phyloP scores from a whole-genome alignment of 2,888 invertebrate species.

The Campoplex capitator region DNA sequence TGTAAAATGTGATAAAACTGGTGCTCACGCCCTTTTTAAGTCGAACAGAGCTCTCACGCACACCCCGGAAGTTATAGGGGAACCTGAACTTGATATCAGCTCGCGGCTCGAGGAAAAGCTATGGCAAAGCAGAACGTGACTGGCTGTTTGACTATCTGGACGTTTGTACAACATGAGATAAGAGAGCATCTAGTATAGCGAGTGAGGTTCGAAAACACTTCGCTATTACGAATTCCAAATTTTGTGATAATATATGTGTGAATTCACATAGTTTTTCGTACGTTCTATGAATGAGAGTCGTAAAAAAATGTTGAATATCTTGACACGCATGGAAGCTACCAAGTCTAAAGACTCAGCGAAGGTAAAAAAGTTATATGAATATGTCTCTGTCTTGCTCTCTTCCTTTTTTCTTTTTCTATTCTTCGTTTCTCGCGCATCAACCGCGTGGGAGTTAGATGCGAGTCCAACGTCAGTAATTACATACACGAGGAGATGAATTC shows the following conservation, averaged over 20 bases:
- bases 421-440: conserved; percentile 9
- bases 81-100: conserved; percentile 44
- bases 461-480: conserved; percentile 53
- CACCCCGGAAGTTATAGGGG: conserved; percentile 40
- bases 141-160: conserved; percentile 49
- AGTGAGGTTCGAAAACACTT: conserved; percentile 4
- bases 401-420: conserved; percentile 38
- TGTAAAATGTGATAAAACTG: conserved; percentile 41
- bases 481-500: conserved; percentile 32
- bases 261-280: neutral
- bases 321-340: neutral
- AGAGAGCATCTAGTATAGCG: neutral
- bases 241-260: conserved; percentile 13
- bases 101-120: conserved; percentile 44
- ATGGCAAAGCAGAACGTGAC: conserved; percentile 40
- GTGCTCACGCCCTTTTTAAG: conserved; percentile 58
- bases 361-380: neutral
- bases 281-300: neutral
- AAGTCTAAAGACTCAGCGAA: neutral
- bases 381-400: conserved; percentile 11
- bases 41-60: conserved; percentile 20
- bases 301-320: neutral
- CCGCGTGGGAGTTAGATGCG: conserved; percentile 19
- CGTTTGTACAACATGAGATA: conserved; percentile 6
- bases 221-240: conserved; percentile 27